Conservation (phyloP, 2,113 vertebrate genomes). For the Burhinus bistriatus region DNA sequence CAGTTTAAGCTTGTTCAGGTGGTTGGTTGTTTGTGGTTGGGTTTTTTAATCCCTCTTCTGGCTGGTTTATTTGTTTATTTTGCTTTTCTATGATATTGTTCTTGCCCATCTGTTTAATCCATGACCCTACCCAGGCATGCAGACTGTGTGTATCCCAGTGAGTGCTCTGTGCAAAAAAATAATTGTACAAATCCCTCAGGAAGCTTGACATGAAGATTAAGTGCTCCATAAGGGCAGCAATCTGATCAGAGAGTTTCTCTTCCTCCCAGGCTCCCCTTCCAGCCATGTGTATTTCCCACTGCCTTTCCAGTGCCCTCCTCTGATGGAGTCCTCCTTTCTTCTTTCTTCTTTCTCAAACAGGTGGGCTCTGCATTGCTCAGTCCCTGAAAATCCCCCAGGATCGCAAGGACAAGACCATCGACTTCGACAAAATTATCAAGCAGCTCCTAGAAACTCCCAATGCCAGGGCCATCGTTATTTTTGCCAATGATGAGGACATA, state of each 20-base stretch:
- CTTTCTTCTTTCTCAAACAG: slow-evolving; percentile 66
- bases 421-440: slow-evolving; percentile 91
- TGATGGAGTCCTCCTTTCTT: neutral
- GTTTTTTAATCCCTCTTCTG: neutral
- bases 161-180: neutral
- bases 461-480: slow-evolving; percentile 89
- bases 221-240: rapidly evolving
- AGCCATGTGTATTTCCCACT: rapidly evolving
- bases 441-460: slow-evolving; percentile 88
- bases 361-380: slow-evolving; percentile 95
- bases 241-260: rapidly evolving
- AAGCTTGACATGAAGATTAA: neutral
- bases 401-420: slow-evolving; percentile 79
- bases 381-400: slow-evolving; percentile 93
- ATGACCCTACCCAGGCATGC: neutral
- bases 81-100: neutral
- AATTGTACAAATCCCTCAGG: rapidly evolving
- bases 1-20: neutral
- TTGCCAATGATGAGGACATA: slow-evolving; percentile 94
- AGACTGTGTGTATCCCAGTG: neutral
- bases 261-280: neutral
- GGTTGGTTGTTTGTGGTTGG: neutral
- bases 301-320: neutral
- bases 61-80: neutral
- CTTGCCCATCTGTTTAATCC: neutral